Conservation (phyloP, 2,888 invertebrate genomes). For the Chromoteleia sp. region DNA sequence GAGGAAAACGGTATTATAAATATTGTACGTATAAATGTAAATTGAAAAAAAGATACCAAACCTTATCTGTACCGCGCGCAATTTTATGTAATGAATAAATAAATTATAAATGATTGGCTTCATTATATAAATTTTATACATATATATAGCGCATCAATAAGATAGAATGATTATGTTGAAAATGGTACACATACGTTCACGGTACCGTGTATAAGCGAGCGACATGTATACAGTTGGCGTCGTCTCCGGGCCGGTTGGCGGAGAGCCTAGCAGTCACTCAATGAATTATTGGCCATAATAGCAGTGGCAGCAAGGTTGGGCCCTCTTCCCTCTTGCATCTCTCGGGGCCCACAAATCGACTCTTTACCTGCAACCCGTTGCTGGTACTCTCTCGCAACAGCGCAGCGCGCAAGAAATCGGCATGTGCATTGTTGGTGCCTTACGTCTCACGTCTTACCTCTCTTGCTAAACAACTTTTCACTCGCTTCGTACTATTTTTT, state of each 20-base stretch:
- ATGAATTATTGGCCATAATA: conserved; percentile 85
- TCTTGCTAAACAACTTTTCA: conserved; percentile 56
- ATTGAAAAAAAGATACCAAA: neutral
- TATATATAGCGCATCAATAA: conserved; percentile 46
- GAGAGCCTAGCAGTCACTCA: conserved; percentile 83
- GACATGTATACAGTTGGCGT: conserved; percentile 77
- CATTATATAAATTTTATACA: conserved; percentile 46
- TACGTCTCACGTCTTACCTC: conserved; percentile 43
- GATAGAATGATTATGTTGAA: conserved; percentile 61
- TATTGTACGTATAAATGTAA: neutral
- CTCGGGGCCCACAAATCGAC: conserved; percentile 76
- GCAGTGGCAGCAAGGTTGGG: conserved; percentile 82
- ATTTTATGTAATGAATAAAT: conserved; percentile 52
- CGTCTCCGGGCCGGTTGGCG: conserved; percentile 77
- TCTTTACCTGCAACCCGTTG: conserved; percentile 71
- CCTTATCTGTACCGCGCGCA: conserved; percentile 8
- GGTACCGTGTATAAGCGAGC: conserved; percentile 75
- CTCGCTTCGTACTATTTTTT: conserved; percentile 34
- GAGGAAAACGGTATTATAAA: conserved; percentile 14
- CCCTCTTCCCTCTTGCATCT: conserved; percentile 71
- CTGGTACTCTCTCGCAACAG: conserved; percentile 49
- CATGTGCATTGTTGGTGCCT: conserved; percentile 66
- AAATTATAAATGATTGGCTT: conserved; percentile 53
- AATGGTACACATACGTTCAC: conserved; percentile 73
- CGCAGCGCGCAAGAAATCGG: conserved; percentile 64